Percentiles rank a stretch among this genome's conserved stretches.
These are phyloP conservation scores for Axea sp. DNA, from an alignment of 2,888 invertebrate genomes.

Conservation along the genomic window DNA sequence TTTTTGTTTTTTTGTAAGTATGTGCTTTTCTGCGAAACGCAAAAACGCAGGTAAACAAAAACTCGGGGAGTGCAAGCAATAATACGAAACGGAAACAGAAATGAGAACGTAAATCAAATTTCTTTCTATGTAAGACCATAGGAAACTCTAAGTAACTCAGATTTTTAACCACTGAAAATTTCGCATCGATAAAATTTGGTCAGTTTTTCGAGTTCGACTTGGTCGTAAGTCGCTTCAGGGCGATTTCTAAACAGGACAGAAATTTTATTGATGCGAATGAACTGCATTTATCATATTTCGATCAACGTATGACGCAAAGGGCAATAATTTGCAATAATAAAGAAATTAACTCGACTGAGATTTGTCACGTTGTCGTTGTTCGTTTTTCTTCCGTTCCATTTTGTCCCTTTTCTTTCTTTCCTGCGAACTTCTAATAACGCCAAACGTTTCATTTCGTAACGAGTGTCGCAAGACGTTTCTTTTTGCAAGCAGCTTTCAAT, in stretches of 20 bases:
- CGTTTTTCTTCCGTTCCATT: not conserved
- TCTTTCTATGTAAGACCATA: constrained; percentile 23
- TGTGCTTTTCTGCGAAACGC: constrained; percentile 2
- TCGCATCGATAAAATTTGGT: constrained; percentile 42
- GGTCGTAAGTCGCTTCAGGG: too few species aligned
- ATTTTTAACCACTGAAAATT: constrained; percentile 14
- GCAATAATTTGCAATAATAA: constrained; percentile 29
- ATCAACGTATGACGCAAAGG: constrained; percentile 46
- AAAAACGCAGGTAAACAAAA: constrained; percentile 21
- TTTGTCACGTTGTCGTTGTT: constrained; percentile 6
- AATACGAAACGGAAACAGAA: constrained; percentile 77
- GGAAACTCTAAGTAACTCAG: constrained; percentile 26
- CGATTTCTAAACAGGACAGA: too few species aligned
- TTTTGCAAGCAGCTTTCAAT: too few species aligned
- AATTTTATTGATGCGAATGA: constrained; percentile 47
- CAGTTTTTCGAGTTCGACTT: not conserved
- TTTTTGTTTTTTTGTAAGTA: too few species aligned
- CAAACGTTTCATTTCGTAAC: too few species aligned
- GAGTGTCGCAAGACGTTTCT: too few species aligned
- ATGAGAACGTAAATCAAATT: constrained; percentile 72
- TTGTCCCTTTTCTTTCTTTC: too few species aligned
- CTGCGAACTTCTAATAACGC: too few species aligned
- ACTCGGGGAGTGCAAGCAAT: constrained; percentile 63
- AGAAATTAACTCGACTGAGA: constrained; percentile 4
- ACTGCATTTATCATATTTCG: constrained; percentile 47